Percentiles rank a stretch among this genome's conserved stretches.
These are phyloP conservation scores for Anguilla obscura DNA, from an alignment of 2,797 vertebrate genomes.

Conservation along the genomic window DNA sequence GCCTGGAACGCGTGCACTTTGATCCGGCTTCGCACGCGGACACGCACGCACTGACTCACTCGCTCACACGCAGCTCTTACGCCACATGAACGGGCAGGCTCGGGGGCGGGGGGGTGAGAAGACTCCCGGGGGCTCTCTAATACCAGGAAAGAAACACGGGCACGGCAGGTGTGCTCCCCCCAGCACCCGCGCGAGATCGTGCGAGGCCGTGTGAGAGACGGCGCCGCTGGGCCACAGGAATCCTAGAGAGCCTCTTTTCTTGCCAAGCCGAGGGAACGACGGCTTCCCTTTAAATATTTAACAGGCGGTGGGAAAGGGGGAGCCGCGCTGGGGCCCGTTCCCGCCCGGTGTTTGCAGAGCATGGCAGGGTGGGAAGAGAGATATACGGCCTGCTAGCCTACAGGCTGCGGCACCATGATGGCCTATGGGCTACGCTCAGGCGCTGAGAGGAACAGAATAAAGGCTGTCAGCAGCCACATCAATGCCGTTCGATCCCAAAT, in stretches of 20 bases:
- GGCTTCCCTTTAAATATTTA: slow-evolving; percentile 56
- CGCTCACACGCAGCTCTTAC: background rate
- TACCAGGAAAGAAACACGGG: slow-evolving; percentile 48
- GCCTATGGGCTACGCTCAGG: background rate
- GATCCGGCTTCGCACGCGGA: background rate
- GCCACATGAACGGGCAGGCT: background rate
- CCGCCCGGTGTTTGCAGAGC: slow-evolving; percentile 19
- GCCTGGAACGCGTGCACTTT: background rate
- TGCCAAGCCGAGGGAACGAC: slow-evolving; percentile 54
- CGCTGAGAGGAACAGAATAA: background rate
- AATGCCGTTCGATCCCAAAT: background rate
- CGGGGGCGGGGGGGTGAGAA: background rate
- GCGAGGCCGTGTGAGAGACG: slow-evolving; percentile 65
- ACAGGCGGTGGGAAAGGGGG: slow-evolving; percentile 29
- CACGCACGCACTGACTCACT: background rate
- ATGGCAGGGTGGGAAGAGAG: background rate
- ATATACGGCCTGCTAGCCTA: slow-evolving; percentile 26
- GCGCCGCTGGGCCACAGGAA: slow-evolving; percentile 61
- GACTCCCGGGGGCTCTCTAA: slow-evolving; percentile 19
- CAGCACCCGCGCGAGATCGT: slow-evolving; percentile 57
- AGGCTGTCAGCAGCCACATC: background rate
- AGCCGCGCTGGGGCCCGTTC: slow-evolving; percentile 25
- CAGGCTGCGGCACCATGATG: background rate
- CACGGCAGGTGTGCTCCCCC: slow-evolving; percentile 50
- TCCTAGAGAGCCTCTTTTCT: slow-evolving; percentile 52